phyloP scores from a whole-genome alignment of 2,888 invertebrate species.

The Xanthostigma xanthostigma region DNA sequence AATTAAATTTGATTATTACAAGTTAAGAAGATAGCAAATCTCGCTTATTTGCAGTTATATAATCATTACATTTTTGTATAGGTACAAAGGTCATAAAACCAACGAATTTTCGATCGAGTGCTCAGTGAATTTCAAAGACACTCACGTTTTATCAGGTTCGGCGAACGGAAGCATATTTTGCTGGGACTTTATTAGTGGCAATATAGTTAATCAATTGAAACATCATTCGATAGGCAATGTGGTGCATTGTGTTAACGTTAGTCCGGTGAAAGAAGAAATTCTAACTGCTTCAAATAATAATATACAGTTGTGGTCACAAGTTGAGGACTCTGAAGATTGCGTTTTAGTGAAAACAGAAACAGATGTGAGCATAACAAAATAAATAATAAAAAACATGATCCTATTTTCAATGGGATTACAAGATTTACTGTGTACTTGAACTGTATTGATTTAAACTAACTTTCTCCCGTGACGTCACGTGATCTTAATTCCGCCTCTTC shows the following conservation, averaged over 20 bases:
- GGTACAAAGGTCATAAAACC: conserved; percentile 70
- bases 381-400: background rate
- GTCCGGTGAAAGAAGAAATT: conserved; percentile 58
- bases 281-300: conserved; percentile 60
- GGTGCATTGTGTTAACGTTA: conserved; percentile 66
- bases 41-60: background rate
- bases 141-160: conserved; percentile 78
- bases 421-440: too few species aligned
- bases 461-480: too few species aligned
- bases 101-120: conserved; percentile 79
- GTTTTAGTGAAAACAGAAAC: background rate
- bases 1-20: background rate
- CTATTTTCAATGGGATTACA: background rate
- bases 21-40: too few species aligned
- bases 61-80: conserved; percentile 20
- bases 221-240: conserved; percentile 31
- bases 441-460: too few species aligned
- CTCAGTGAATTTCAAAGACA: conserved; percentile 69
- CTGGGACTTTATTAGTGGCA: conserved; percentile 79
- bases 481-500: too few species aligned
- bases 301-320: conserved; percentile 50
- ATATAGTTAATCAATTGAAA: conserved; percentile 35
- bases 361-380: background rate
- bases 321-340: conserved; percentile 11
- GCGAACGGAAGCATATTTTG: conserved; percentile 70